Evolutionary conservation across 2,888 invertebrate species (phyloP).

Genomic region (Yponomeuta cagnagella): DNA sequence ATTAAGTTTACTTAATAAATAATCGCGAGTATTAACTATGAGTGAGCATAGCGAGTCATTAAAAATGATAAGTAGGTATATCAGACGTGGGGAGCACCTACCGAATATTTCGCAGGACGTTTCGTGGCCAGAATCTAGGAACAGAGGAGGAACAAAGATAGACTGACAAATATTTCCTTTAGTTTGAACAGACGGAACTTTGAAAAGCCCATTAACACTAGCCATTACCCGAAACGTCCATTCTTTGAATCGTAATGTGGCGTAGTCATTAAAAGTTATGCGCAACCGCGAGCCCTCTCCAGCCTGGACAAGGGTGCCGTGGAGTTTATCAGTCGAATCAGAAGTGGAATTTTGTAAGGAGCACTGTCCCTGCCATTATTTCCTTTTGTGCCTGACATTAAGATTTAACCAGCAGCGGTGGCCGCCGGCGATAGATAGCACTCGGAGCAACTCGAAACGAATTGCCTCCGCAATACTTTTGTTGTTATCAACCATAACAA

Average conservation of each 20-base stretch:
- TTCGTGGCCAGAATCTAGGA: neutral
- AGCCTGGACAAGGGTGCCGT: conserved; percentile 43
- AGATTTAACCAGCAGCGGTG: conserved; percentile 61
- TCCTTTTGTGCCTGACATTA: conserved; percentile 63
- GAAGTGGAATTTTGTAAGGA: conserved; percentile 50
- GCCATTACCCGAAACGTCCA: conserved; percentile 13
- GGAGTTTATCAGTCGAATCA: conserved; percentile 60
- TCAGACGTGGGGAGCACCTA: too few species aligned
- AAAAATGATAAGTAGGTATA: too few species aligned
- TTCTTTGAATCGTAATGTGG: conserved; percentile 53
- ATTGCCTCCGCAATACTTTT: conserved; percentile 65
- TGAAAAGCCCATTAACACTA: conserved; percentile 3
- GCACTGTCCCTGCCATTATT: conserved; percentile 55
- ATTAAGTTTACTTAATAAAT: too few species aligned
- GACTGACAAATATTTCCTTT: neutral
- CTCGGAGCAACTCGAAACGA: conserved; percentile 53
- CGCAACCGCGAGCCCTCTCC: conserved; percentile 50
- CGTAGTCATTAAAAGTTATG: conserved; percentile 67
- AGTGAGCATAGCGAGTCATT: too few species aligned
- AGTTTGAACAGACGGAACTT: neutral
- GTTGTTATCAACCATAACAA: conserved; percentile 69
- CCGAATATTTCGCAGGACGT: neutral
- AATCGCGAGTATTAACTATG: too few species aligned
- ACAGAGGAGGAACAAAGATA: neutral
- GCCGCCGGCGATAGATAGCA: conserved; percentile 42